phyloP scores from a whole-genome alignment of 2,797 vertebrate species.

The Heteromormyrus szaboi region DNA sequence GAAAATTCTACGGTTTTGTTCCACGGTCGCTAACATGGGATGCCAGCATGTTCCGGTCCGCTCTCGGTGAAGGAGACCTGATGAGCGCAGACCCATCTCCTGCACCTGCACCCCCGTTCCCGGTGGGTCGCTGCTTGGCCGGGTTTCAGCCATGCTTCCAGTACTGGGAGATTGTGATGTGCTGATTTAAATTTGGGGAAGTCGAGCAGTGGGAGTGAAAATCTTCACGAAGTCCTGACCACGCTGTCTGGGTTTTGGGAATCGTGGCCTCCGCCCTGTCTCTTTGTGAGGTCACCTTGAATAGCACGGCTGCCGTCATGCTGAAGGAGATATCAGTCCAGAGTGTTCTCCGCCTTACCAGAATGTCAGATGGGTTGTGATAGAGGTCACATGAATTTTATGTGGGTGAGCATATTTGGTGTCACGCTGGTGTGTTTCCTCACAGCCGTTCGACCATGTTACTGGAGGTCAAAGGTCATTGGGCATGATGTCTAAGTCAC shows the following conservation, averaged over 20 bases:
- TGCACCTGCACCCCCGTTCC: not conserved
- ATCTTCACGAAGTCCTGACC: not conserved
- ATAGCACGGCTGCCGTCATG: not conserved
- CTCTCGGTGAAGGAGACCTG: not conserved
- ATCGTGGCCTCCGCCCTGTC: not conserved
- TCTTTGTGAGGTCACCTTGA: not conserved
- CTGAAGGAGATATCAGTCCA: not conserved
- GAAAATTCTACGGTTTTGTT: not conserved
- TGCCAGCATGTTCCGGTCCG: not conserved
- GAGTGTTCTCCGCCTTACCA: not conserved
- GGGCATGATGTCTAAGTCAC: not conserved
- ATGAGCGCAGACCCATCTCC: not conserved
- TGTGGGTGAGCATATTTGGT: not conserved
- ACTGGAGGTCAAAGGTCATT: not conserved
- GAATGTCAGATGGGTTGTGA: not conserved
- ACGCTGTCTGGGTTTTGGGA: not conserved
- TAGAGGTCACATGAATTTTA: not conserved
- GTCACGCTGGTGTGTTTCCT: not conserved
- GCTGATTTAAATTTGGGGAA: not conserved
- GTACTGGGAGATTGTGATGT: not conserved
- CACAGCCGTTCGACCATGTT: not conserved
- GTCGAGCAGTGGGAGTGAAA: not conserved
- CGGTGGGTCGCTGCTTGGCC: no score
- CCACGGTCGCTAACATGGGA: not conserved
- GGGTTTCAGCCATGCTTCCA: not conserved